Conservation (phyloP, 2,888 invertebrate species). For the Drosophila kambysellisi region DNA sequence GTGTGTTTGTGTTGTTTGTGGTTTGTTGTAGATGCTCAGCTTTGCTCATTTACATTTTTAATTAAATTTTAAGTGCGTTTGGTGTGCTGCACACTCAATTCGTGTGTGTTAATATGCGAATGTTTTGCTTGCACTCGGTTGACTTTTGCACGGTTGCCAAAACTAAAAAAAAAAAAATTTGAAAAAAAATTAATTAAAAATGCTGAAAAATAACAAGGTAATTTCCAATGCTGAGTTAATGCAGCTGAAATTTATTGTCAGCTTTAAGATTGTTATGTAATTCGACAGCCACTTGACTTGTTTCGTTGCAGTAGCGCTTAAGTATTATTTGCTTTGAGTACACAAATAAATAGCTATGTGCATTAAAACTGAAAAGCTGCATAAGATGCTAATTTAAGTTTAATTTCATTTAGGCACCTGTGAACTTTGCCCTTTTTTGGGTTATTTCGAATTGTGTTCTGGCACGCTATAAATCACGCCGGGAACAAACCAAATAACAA, state of each 20-base stretch:
- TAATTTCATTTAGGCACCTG: neutral
- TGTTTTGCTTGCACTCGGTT: slow-evolving; percentile 35
- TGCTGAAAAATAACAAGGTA: neutral
- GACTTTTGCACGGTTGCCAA: neutral
- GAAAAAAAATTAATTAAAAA: neutral
- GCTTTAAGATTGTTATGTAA: slow-evolving; percentile 7
- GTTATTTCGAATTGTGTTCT: slow-evolving; percentile 12
- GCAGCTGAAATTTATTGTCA: neutral
- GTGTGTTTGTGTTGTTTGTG: slow-evolving; percentile 11
- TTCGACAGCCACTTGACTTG: neutral
- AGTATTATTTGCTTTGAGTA: neutral
- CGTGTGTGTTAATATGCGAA: slow-evolving; percentile 43
- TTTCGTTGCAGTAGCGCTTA: neutral
- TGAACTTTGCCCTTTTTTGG: slow-evolving; percentile 1
- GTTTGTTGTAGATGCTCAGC: slow-evolving; percentile 30
- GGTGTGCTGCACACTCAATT: slow-evolving; percentile 26
- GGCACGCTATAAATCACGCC: slow-evolving; percentile 64
- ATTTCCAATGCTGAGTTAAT: neutral
- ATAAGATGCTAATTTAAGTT: neutral
- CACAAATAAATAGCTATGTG: neutral
- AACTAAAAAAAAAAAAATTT: neutral
- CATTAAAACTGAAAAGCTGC: neutral
- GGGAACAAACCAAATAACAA: slow-evolving; percentile 40
- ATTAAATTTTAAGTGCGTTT: slow-evolving; percentile 70
- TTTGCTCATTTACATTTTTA: slow-evolving; percentile 73